Base-by-base conservation (phyloP, 2,113 vertebrate species). In the Piprites chloris region DNA sequence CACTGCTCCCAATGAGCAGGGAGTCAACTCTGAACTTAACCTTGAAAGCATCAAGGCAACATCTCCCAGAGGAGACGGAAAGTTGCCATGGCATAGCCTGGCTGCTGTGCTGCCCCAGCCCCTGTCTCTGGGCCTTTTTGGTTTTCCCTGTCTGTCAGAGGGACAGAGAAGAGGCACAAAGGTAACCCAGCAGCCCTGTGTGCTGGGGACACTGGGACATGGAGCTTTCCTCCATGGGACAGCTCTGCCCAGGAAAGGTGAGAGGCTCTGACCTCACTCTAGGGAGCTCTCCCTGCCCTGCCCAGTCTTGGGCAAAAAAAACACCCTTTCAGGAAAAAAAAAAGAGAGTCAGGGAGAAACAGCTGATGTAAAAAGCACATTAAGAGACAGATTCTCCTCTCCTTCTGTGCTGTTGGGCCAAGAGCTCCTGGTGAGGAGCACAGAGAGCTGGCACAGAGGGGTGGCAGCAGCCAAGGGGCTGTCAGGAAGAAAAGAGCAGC, bases 31-130 rank as follows among this genome's bases (percentile, higher is more conserved):
- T 81, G 85, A 56, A 66, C 85, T 28, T 84, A 41, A 11, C 80
- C 80, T 6, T 9, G 77, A 49, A 52, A 58, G 53, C 79, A 14
- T 14, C 24, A 19, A 75, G 78, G 85, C n/a, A 65, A 35, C 19
- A 28, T 42, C 83, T 62, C 41, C 8, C 30, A 30, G 63, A 53
- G 61, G 24, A 90, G 42, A 13, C 61, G 67, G 30, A 6, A 39
- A 41, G n/a, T 6, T 14, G 32, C 11, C 17, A 2, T 0, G 20
- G 83, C 82, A 53, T 56, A 33, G 30, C 22, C 14, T 2, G 0
- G 58, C 74, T 71, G 62, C 62, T 59, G 56, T 24, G 44, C 44
- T 55, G 3, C 0, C 46, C 81, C 87, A 61, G 41, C 20, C 53
- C 69, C 58, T 6, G 2, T 5, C 12, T 4, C 49, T 2, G 13